These are phyloP conservation scores for Tragulus kanchil DNA, from an alignment of 2,113 vertebrate genomes.

Conservation along the genomic window DNA sequence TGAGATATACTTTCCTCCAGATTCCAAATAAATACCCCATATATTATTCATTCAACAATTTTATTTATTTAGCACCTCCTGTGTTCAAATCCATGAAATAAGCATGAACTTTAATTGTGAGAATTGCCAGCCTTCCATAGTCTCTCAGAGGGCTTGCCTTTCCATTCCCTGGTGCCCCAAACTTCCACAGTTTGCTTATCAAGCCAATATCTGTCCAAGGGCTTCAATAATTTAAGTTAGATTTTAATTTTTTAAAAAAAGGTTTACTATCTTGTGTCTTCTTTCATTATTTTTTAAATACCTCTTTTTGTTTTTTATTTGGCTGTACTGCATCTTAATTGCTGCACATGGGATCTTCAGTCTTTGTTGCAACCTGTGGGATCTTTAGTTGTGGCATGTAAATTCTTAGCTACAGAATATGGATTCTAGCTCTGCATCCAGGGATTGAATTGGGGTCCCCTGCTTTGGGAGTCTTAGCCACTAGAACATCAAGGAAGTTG, in stretches of 20 bases:
- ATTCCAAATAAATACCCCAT: too few relatives aligned
- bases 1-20: neutral
- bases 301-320: neutral
- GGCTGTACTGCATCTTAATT: neutral
- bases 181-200: neutral
- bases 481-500: neutral
- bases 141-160: neutral
- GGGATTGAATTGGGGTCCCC: neutral
- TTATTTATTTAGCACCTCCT: neutral
- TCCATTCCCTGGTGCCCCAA: neutral
- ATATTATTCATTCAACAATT: slow-evolving; percentile 3
- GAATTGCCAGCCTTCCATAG: neutral
- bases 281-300: neutral
- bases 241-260: neutral
- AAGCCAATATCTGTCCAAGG: neutral
- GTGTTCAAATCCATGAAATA: neutral
- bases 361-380: neutral
- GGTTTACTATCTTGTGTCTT: neutral
- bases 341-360: neutral
- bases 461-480: neutral
- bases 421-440: neutral
- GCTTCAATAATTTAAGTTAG: neutral
- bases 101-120: neutral
- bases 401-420: neutral
- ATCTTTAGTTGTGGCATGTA: neutral